Conservation (phyloP, 2,797 vertebrate species). For the Peromyscus attwateri region DNA sequence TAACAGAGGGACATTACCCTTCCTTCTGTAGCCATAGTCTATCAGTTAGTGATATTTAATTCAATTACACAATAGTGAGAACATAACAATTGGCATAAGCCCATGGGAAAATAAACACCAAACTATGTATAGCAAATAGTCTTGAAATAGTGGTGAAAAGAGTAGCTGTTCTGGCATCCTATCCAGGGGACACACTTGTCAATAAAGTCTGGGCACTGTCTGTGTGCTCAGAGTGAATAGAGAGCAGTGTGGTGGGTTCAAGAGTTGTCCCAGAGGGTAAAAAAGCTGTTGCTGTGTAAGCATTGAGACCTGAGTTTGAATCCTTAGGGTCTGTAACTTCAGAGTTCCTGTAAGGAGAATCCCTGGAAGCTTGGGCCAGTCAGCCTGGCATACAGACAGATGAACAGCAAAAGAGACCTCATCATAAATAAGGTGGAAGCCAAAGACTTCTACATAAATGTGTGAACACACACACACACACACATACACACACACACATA, state of each 20-base stretch:
- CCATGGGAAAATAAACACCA: background rate
- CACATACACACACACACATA: too few species aligned
- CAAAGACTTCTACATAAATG: background rate
- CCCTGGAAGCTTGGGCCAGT: background rate
- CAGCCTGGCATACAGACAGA: background rate
- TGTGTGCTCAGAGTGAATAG: background rate
- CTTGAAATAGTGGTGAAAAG: background rate
- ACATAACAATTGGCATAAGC: slow-evolving; percentile 3
- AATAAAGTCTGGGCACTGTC: fast-evolving
- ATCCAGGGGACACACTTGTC: background rate
- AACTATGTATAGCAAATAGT: background rate
- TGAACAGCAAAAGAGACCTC: background rate
- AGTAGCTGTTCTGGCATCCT: background rate
- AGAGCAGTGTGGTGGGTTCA: background rate
- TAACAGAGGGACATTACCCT: background rate
- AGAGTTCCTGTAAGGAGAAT: background rate
- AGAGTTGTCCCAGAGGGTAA: too few species aligned
- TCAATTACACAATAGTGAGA: slow-evolving; percentile 26
- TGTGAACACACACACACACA: background rate
- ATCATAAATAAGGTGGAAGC: background rate
- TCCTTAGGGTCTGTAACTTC: background rate
- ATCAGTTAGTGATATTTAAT: slow-evolving; percentile 66
- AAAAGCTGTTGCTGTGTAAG: background rate
- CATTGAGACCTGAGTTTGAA: background rate
- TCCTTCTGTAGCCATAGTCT: slow-evolving; percentile 6